Evolutionary conservation across 2,888 invertebrate species (phyloP).

Genomic region (Electrophaes corylata): DNA sequence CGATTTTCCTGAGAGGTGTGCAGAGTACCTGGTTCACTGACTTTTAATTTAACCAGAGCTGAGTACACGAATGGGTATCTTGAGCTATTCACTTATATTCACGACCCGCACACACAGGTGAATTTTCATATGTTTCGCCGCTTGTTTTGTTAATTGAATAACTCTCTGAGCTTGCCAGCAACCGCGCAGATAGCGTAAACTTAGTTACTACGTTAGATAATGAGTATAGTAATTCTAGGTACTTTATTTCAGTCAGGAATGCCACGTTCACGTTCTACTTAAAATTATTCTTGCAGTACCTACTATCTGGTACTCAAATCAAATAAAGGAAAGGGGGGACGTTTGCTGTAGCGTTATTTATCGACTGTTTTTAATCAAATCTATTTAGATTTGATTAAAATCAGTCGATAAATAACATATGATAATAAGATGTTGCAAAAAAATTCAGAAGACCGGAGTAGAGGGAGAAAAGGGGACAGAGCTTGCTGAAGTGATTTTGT

Average conservation of each 20-base stretch:
- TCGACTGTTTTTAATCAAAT: too few species aligned
- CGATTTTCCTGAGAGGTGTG: background rate
- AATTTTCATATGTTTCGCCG: slow-evolving; percentile 3
- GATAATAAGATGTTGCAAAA: too few species aligned
- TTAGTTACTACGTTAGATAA: background rate
- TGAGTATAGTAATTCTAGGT: slow-evolving; percentile 1
- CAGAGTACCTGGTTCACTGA: background rate
- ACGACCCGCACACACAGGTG: background rate
- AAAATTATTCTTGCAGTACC: background rate
- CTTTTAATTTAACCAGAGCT: background rate
- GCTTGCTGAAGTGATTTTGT: too few species aligned
- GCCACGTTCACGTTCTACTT: background rate
- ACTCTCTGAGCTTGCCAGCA: slow-evolving; percentile 14
- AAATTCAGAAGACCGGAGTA: too few species aligned
- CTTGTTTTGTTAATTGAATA: slow-evolving; percentile 11
- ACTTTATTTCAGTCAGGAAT: background rate
- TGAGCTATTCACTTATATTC: background rate
- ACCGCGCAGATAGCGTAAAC: slow-evolving; percentile 1
- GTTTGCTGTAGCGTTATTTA: too few species aligned
- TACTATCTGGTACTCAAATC: background rate
- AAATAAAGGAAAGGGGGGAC: too few species aligned
- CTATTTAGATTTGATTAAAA: too few species aligned
- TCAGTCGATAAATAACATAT: too few species aligned
- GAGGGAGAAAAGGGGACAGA: too few species aligned
- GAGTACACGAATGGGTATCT: background rate